Evolutionary conservation across 1,140 invertebrate genomes (phyloP).

Genomic region (Aphidius ervi): DNA sequence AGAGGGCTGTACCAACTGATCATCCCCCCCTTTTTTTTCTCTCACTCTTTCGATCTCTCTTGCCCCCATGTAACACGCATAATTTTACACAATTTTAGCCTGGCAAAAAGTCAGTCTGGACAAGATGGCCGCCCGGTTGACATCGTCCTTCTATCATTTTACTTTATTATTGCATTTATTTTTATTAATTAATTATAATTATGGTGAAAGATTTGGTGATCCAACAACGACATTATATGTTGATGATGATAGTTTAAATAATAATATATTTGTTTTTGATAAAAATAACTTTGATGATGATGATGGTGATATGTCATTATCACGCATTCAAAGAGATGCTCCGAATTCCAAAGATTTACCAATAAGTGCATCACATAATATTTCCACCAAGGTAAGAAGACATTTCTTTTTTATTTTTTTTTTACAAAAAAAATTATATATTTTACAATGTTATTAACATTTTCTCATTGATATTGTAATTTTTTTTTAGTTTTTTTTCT

Average conservation of each 20-base stretch:
- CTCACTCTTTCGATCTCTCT: too few relatives aligned
- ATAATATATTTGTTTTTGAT: constrained; percentile 30
- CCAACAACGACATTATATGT: constrained; percentile 32
- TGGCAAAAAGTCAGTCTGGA: constrained; percentile 35
- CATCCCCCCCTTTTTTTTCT: too few relatives aligned
- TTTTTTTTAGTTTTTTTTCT: too few relatives aligned
- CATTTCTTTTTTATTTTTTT: constrained; percentile 19
- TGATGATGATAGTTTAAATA: constrained; percentile 19
- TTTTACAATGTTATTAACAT: not conserved
- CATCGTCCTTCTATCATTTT: constrained; percentile 35
- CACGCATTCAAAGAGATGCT: constrained; percentile 31
- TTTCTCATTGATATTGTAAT: not conserved
- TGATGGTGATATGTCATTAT: constrained; percentile 34
- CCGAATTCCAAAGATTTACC: not conserved
- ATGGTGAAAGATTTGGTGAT: constrained; percentile 34
- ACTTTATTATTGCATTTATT: constrained; percentile 35
- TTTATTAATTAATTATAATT: constrained; percentile 34
- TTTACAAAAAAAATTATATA: not conserved
- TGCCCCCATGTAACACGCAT: not conserved
- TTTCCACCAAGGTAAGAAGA: constrained; percentile 32
- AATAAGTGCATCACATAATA: constrained; percentile 31
- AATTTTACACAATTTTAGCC: not conserved
- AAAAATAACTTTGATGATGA: constrained; percentile 21
- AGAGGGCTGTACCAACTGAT: too few relatives aligned
- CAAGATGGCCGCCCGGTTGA: constrained; percentile 49